Evolutionary conservation across 2,113 vertebrate genomes (phyloP), one percentile per base, ranked within the genome.

Genomic region (Etheostoma spectabile): DNA sequence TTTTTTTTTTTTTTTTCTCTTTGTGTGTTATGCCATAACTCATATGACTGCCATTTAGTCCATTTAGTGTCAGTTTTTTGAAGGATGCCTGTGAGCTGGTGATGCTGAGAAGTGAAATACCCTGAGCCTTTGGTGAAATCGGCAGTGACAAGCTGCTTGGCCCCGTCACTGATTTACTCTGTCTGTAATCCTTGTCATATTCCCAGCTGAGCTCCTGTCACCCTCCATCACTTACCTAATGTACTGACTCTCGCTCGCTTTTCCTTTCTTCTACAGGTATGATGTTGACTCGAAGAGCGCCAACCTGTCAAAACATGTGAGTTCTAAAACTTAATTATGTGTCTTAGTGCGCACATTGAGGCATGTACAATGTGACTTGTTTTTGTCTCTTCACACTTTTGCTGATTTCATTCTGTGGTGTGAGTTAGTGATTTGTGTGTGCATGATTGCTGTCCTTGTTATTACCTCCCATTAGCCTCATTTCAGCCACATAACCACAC

Each of bases 231-330:
- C 19, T 22, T 57, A 30, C 56, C 55, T 76, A 59, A 79, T 60
- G 24, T 69, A 46, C 63, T 74, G 30, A 77, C 42, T 63, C 73
- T 71, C 24, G 6, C n/a, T 61, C 27, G 79, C 1, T 77, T 45
- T 42, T 88, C 65, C 71, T 46, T 53, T 79, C 79, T 85, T 86
- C 91, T 93, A 33, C 82, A 99, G 98, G 95, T 99, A 99, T 24
- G 98, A 99, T 83, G 97, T 99, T 51, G 98, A 99, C 92, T 99
- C 98, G 0, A 99, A 99, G 94, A 99, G 98, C 46, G 95, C 96
- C 84, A 98, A 99, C 89, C 95, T 99, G 46, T 98, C 97, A 21
- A 99, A 99, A 91, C 98, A 99, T 63, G 98, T 99, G 94, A 99
- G 98, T 97, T 63, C 6, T 61, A 22, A 55, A 79, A 35, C 46